Conservation (phyloP, 2,888 invertebrate genomes). For the Tenthredo distinguenda region DNA sequence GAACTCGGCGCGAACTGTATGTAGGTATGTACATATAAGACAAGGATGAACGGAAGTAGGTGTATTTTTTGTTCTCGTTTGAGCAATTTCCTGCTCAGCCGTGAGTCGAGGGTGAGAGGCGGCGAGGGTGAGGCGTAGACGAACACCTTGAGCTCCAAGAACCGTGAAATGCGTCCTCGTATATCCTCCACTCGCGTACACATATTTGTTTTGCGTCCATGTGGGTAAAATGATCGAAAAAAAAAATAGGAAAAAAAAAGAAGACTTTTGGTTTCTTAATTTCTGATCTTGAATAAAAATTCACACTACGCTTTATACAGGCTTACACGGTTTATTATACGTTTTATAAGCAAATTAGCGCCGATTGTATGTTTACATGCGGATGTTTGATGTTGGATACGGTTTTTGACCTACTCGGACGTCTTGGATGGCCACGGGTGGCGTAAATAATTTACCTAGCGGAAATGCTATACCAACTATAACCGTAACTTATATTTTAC, state of each 20-base stretch:
- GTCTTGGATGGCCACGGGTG: slow-evolving; percentile 18
- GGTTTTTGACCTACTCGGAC: slow-evolving; percentile 42
- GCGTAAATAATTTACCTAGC: slow-evolving; percentile 49
- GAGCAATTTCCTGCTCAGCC: slow-evolving; percentile 58
- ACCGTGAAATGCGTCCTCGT: slow-evolving; percentile 46
- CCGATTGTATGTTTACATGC: background rate
- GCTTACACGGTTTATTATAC: background rate
- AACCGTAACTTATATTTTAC: slow-evolving; percentile 32
- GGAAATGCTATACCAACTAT: slow-evolving; percentile 37
- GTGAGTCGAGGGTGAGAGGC: slow-evolving; percentile 27
- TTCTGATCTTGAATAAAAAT: background rate
- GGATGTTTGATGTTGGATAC: background rate
- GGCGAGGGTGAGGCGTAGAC: slow-evolving; percentile 28
- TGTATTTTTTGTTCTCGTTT: slow-evolving; percentile 57
- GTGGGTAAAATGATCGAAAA: background rate
- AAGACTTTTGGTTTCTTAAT: background rate
- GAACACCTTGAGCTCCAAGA: slow-evolving; percentile 51
- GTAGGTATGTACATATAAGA: background rate
- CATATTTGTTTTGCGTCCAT: background rate
- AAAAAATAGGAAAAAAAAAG: background rate
- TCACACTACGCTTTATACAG: background rate
- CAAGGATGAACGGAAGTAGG: slow-evolving; percentile 52
- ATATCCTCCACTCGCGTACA: slow-evolving; percentile 25
- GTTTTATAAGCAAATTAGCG: background rate
- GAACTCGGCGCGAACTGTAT: background rate